Conservation (phyloP, 92 coral and sea anemone species). For the Siderastrea siderea region DNA sequence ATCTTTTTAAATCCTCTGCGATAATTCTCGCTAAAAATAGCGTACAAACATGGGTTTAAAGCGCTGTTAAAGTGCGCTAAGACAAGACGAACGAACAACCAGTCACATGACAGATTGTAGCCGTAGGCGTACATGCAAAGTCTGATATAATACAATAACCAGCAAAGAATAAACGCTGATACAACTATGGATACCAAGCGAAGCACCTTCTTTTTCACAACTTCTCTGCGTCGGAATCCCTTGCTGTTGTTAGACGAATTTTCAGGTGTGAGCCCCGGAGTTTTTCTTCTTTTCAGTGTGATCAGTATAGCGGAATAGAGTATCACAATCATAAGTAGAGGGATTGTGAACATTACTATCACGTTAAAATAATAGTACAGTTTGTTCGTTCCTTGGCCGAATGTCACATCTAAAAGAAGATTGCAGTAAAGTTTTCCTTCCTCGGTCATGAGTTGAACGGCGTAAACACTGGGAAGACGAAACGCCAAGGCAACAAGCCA, state of each 20-base stretch:
- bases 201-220: constrained; percentile 42
- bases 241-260: constrained; percentile 45
- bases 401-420: constrained; percentile 65
- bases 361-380: constrained; percentile 72
- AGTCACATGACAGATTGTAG: constrained; percentile 59
- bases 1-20: constrained; percentile 68
- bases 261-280: constrained; percentile 51
- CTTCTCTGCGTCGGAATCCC: constrained; percentile 59
- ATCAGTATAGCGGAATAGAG: constrained; percentile 74
- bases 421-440: constrained; percentile 68
- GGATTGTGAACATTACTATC: constrained; percentile 67
- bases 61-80: constrained; percentile 83
- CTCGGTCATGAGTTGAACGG: constrained; percentile 41
- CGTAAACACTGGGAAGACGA: constrained; percentile 72
- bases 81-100: constrained; percentile 63
- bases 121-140: constrained; percentile 71
- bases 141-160: constrained; percentile 74
- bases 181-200: constrained; percentile 81
- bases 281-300: constrained; percentile 63
- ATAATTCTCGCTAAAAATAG: constrained; percentile 73
- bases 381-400: constrained; percentile 60
- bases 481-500: constrained; percentile 72
- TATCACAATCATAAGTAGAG: constrained; percentile 60
- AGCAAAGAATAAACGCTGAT: constrained; percentile 70
- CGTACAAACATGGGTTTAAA: constrained; percentile 77